Percentiles rank a stretch among this genome's conserved stretches.
These are phyloP conservation scores for Notodonta ziczac DNA, from an alignment of 2,888 invertebrate species.

Conservation along the genomic window DNA sequence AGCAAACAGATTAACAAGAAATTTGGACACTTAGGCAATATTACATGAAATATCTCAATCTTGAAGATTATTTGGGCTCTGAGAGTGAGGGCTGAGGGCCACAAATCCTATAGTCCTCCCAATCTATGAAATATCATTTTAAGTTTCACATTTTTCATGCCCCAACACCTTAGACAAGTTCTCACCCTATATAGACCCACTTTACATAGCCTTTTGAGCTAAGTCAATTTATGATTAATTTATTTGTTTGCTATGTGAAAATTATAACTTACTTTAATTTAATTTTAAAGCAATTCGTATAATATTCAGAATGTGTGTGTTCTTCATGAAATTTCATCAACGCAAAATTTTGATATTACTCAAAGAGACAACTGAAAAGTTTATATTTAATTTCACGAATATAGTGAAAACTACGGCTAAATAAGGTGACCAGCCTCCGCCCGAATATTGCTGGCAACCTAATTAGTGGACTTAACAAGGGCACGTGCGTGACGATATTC, in stretches of 20 bases:
- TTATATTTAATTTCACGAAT: conserved; percentile 1
- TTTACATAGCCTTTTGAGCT: no score
- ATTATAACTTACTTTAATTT: no score
- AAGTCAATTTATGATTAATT: no score
- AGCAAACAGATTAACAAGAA: not conserved
- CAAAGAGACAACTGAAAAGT: not conserved
- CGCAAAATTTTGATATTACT: not conserved
- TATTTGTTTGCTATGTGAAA: no score
- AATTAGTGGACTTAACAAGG: conserved; percentile 34
- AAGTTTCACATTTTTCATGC: no score
- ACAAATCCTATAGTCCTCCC: no score
- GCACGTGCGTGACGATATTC: conserved; percentile 27
- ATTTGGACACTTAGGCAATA: not conserved
- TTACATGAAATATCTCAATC: not conserved
- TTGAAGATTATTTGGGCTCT: not conserved
- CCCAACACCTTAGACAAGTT: no score
- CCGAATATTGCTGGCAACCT: conserved; percentile 27
- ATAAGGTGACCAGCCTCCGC: conserved; percentile 9
- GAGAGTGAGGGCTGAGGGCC: not conserved
- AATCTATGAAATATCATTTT: no score
- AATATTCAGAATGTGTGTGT: not conserved
- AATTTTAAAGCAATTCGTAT: no score
- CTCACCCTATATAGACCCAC: no score
- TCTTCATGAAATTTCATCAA: not conserved
- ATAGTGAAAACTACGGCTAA: conserved; percentile 2